phyloP scores from a whole-genome alignment of 2,888 invertebrate species.

The Timema podura region DNA sequence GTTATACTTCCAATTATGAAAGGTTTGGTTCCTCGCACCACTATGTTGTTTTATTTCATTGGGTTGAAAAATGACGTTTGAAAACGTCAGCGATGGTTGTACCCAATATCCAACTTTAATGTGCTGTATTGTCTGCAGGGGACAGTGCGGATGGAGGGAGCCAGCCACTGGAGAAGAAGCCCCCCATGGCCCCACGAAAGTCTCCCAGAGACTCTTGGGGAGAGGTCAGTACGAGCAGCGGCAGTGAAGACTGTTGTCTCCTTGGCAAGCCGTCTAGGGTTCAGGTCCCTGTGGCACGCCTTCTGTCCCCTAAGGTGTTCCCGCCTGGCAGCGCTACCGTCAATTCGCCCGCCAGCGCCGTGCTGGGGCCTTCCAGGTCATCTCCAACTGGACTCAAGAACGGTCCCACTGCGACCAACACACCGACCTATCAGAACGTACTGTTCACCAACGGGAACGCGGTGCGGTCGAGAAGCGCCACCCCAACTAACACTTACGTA shows the following conservation, averaged over 20 bases:
- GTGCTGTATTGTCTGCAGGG: constrained; percentile 28
- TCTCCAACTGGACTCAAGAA: constrained; percentile 5
- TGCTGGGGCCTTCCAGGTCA: constrained; percentile 52
- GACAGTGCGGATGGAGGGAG: constrained; percentile 37
- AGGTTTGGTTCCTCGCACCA: no score
- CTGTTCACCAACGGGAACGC: constrained; percentile 10
- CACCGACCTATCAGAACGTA: constrained; percentile 3
- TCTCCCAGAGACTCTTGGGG: constrained; percentile 51
- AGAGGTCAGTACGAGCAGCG: constrained; percentile 46
- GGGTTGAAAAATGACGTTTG: no score
- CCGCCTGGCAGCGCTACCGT: constrained; percentile 72
- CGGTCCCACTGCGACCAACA: background rate
- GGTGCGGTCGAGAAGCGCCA: constrained; percentile 12
- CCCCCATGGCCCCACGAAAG: constrained; percentile 59
- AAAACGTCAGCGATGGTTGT: no score
- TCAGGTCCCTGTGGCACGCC: constrained; percentile 47
- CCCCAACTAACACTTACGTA: constrained; percentile 18
- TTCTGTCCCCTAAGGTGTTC: constrained; percentile 71
- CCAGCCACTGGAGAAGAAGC: constrained; percentile 50
- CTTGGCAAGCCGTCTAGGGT: constrained; percentile 76
- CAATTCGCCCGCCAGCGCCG: constrained; percentile 77
- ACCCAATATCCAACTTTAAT: constrained; percentile 2
- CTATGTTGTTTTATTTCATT: no score
- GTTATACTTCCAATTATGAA: no score
- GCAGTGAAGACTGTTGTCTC: constrained; percentile 56